phyloP scores from a whole-genome alignment of 2,888 invertebrate genomes.

The Eristalis tenax region DNA sequence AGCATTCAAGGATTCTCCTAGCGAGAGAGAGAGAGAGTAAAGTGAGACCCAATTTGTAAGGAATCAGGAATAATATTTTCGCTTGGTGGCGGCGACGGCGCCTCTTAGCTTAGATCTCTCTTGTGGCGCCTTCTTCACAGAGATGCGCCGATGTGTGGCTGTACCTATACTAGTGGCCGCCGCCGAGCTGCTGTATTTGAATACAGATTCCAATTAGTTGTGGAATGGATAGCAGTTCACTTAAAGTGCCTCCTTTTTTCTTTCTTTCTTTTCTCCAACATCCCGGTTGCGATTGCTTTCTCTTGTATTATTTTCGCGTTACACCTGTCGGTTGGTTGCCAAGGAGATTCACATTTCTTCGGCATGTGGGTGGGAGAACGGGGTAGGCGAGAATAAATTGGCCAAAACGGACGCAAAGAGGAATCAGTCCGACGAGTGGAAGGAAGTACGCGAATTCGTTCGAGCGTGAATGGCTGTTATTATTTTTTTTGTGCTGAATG shows the following conservation, averaged over 20 bases:
- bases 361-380: neutral
- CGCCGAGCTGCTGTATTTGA: neutral
- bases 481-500: slow-evolving; percentile 4
- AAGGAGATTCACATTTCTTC: neutral
- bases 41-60: slow-evolving; percentile 60
- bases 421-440: neutral
- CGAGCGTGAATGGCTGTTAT: neutral
- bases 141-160: slow-evolving; percentile 6
- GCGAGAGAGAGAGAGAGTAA: slow-evolving; percentile 29
- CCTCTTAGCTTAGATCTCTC: neutral
- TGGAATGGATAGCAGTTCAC: slow-evolving; percentile 39
- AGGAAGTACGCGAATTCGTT: neutral
- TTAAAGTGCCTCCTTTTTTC: slow-evolving; percentile 52
- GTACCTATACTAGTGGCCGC: slow-evolving; percentile 4
- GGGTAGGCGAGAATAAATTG: neutral
- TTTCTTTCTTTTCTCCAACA: slow-evolving; percentile 9
- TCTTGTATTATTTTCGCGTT: slow-evolving; percentile 12
- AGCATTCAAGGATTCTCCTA: neutral
- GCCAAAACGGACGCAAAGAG: neutral
- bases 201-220: slow-evolving; percentile 63
- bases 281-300: slow-evolving; percentile 49
- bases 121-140: slow-evolving; percentile 27
- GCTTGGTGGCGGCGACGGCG: neutral
- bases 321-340: neutral
- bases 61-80: slow-evolving; percentile 38